phyloP scores from a whole-genome alignment of 2,797 vertebrate genomes.

The Diglossa cyanea region DNA sequence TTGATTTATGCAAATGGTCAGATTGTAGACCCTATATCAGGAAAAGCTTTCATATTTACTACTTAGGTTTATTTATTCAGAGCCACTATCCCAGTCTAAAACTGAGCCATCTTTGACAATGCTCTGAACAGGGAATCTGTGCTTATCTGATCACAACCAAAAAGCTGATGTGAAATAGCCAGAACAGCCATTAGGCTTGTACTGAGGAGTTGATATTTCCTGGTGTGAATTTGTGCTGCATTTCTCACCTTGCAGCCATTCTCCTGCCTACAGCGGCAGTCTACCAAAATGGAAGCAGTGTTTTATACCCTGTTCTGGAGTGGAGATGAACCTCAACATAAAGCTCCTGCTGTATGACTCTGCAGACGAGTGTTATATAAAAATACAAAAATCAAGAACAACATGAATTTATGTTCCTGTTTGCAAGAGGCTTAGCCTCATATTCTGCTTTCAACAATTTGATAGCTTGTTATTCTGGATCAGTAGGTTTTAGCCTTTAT shows the following conservation, averaged over 20 bases:
- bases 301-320: neutral
- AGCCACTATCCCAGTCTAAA: neutral
- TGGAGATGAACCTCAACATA: neutral
- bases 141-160: neutral
- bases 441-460: neutral
- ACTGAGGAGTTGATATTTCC: neutral
- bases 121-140: neutral
- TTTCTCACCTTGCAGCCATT: neutral
- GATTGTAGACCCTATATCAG: neutral
- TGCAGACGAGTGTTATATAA: neutral
- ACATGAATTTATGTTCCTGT: neutral
- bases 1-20: neutral
- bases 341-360: neutral
- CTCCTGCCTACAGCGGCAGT: neutral
- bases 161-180: neutral
- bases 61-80: neutral
- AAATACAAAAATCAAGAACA: neutral
- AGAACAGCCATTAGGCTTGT: neutral
- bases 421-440: neutral
- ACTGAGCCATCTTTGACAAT: neutral
- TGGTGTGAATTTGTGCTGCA: neutral
- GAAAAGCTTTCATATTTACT: neutral
- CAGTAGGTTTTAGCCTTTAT: neutral
- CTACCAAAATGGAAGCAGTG: neutral
- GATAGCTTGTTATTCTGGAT: neutral